Evolutionary conservation across 23 tunicate genomes (phyloP).

Genomic region (Pegea sp.): DNA sequence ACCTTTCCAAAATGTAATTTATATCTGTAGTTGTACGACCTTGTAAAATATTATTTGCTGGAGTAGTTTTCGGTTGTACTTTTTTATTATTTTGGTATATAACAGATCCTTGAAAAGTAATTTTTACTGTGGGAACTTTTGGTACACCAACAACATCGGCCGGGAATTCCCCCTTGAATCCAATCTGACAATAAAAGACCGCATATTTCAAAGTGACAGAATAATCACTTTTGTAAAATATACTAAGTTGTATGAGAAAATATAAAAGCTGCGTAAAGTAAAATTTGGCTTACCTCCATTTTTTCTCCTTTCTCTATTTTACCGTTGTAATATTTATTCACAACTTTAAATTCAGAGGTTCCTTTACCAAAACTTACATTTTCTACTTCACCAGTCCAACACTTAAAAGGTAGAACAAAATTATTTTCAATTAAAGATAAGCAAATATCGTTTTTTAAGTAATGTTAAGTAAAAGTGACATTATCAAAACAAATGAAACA

Average conservation of each 20-base stretch:
- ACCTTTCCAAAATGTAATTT: conserved; percentile 23
- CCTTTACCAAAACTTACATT: conserved; percentile 1
- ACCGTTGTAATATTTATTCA: conserved; percentile 10
- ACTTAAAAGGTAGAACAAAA: conserved; percentile 3
- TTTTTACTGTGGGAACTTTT: conserved; percentile 50
- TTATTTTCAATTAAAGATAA: background rate
- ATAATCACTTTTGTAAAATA: no score
- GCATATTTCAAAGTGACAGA: no score
- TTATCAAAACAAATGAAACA: background rate
- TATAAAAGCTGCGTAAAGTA: no score
- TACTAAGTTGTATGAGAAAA: no score
- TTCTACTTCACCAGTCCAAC: conserved; percentile 15
- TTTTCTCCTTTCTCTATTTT: conserved; percentile 1
- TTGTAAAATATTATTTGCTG: background rate
- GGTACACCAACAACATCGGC: conserved; percentile 11
- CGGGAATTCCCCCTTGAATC: conserved; percentile 21
- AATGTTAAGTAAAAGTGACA: background rate
- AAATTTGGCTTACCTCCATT: no score
- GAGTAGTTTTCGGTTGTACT: background rate
- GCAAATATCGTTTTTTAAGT: background rate
- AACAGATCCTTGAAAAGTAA: conserved; percentile 20
- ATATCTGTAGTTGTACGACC: conserved; percentile 44
- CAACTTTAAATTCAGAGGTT: conserved; percentile 4
- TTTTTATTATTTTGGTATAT: conserved; percentile 14
- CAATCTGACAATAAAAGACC: conserved; percentile 7